Percentiles rank a stretch among this genome's conserved stretches.
phyloP scores from a whole-genome alignment of 2,113 vertebrate genomes.

The Elaphurus davidianus region DNA sequence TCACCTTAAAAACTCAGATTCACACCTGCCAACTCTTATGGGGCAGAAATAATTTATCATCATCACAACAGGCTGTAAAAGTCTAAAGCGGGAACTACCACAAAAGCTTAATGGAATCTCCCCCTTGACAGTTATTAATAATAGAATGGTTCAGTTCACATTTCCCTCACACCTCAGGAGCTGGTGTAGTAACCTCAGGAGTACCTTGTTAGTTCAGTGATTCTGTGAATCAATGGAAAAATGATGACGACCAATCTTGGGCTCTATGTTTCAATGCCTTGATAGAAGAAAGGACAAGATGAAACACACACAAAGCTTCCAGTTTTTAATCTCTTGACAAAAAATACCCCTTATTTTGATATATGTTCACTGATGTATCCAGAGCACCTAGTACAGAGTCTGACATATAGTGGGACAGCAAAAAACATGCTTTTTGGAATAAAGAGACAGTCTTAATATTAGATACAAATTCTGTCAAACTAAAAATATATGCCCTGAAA shows the following conservation, averaged over 20 bases:
- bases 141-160: background rate
- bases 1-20: constrained; percentile 8
- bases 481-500: background rate
- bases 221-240: constrained; percentile 12
- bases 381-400: background rate
- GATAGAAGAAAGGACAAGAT: background rate
- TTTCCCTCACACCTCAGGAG: background rate
- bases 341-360: background rate
- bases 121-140: background rate
- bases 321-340: constrained; percentile 1
- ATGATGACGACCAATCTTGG: background rate
- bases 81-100: background rate
- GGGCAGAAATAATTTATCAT: constrained; percentile 6
- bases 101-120: background rate
- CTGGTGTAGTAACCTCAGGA: constrained; percentile 11
- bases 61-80: background rate
- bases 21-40: background rate
- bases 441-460: background rate
- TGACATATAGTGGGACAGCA: background rate
- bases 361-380: background rate
- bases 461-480: background rate
- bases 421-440: background rate
- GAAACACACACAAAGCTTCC: background rate
- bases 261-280: background rate
- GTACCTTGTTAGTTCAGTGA: background rate